phyloP scores from a whole-genome alignment of 2,113 vertebrate genomes.

The Hypomesus transpacificus region DNA sequence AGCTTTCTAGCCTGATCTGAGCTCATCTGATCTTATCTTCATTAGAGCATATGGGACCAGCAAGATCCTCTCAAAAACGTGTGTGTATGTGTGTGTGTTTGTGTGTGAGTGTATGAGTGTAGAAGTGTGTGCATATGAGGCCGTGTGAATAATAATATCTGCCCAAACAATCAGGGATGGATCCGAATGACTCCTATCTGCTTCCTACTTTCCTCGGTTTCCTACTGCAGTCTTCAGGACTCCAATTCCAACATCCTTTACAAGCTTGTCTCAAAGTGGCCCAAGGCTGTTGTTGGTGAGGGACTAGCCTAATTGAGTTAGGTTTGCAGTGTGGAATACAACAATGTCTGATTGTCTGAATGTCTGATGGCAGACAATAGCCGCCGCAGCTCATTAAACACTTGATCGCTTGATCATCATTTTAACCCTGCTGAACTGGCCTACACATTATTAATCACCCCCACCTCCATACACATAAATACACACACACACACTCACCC shows the following conservation, averaged over 20 bases:
- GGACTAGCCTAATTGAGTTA: neutral
- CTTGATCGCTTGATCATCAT: neutral
- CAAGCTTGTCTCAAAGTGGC: neutral
- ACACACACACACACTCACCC: neutral
- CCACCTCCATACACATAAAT: neutral
- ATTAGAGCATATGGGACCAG: slow-evolving; percentile 51
- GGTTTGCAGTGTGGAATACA: neutral
- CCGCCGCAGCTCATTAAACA: neutral
- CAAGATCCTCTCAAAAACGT: slow-evolving; percentile 40
- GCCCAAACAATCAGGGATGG: too few species aligned
- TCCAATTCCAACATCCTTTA: neutral
- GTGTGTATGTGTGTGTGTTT: neutral
- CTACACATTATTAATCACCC: neutral
- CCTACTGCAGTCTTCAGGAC: neutral
- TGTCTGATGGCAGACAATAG: too few species aligned
- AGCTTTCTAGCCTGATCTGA: slow-evolving; percentile 32
- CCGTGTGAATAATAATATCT: slow-evolving; percentile 17
- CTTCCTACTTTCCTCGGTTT: neutral
- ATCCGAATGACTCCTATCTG: neutral
- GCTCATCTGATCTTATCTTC: slow-evolving; percentile 34
- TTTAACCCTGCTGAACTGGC: neutral
- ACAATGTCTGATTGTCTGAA: neutral
- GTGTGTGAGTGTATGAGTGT: slow-evolving; percentile 16
- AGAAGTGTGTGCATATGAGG: slow-evolving; percentile 5
- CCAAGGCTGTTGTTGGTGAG: too few species aligned